Evolutionary conservation across 2,113 vertebrate genomes (phyloP), one percentile per base, ranked within the genome.

Genomic region (Rissa tridactyla): DNA sequence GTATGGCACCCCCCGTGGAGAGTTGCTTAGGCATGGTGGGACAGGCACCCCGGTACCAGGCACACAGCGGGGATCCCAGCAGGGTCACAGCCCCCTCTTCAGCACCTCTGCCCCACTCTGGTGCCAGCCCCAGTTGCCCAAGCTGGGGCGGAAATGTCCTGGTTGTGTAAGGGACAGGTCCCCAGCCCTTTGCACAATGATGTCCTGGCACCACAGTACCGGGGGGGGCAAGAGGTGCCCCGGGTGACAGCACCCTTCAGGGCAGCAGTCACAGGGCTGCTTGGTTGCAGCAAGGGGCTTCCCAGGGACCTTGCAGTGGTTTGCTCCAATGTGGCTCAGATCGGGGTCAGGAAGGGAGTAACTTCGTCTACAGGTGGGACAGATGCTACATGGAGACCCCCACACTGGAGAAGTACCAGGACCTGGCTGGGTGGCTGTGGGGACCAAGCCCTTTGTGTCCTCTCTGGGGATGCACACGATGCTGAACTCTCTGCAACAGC

Each of bases 121-220:
- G 40, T 54, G 54, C 25, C 85, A 93, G 52, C 36, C 34, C 16
- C 66, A 18, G 44, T 97, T 97, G 82, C 93, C 87, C 81, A 96
- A 96, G 72, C 29, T 0, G 0, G 57, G 27, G 78, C 13, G 17
- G 89, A 96, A 96, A 90, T 1, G 1, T 89, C 57, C 30, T 0
- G 0, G 54, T 96, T 97, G 89, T 90, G 94, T 69, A 97, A 97
- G 82, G 83, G 30, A 78, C 93, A 96, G 78, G 94, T 97, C 92
- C 87, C 62, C 78, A 82, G 69, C 57, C 66, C 36, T 87, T 97
- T 97, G 90, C 95, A 91, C 82, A 97, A 96, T 6, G 7, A 54
- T 21, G 13, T 88, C 51, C 58, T 61, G 54, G 38, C 60, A 88
- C 27, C 1, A 0, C n/a, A 36, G 71, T 1, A 0, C 1, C 0